These are phyloP conservation scores for Pseudomyrmex gracilis DNA, from an alignment of 1,140 invertebrate species.

Conservation along the genomic window DNA sequence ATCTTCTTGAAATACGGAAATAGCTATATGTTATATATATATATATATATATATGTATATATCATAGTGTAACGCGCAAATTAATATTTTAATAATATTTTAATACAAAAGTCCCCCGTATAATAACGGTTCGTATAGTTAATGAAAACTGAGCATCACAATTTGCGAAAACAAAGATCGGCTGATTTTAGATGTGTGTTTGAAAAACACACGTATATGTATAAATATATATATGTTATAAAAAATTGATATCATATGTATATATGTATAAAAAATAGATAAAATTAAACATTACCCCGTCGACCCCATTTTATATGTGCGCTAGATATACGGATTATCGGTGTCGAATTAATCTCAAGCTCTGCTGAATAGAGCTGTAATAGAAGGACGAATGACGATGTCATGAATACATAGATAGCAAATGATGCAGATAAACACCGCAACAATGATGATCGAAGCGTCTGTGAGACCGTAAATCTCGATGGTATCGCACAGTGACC, in stretches of 20 bases:
- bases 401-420: background rate
- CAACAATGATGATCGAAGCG: constrained; percentile 8
- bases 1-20: background rate
- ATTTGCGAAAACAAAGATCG: background rate
- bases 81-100: constrained; percentile 56
- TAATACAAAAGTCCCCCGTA: constrained; percentile 7
- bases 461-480: constrained; percentile 48
- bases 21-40: background rate
- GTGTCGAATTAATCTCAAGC: constrained; percentile 18
- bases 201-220: background rate
- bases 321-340: background rate
- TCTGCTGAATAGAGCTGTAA: background rate
- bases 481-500: constrained; percentile 1
- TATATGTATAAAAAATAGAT: no score
- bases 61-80: background rate
- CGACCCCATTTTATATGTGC: no score
- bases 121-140: background rate
- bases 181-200: background rate
- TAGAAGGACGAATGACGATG: constrained; percentile 12
- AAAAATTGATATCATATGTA: no score
- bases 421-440: constrained; percentile 24
- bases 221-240: no score
- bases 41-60: background rate
- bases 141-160: constrained; percentile 4
- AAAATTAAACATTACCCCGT: no score